These are phyloP conservation scores for Corvus cornix DNA, from an alignment of 2,113 vertebrate species.

Conservation along the genomic window DNA sequence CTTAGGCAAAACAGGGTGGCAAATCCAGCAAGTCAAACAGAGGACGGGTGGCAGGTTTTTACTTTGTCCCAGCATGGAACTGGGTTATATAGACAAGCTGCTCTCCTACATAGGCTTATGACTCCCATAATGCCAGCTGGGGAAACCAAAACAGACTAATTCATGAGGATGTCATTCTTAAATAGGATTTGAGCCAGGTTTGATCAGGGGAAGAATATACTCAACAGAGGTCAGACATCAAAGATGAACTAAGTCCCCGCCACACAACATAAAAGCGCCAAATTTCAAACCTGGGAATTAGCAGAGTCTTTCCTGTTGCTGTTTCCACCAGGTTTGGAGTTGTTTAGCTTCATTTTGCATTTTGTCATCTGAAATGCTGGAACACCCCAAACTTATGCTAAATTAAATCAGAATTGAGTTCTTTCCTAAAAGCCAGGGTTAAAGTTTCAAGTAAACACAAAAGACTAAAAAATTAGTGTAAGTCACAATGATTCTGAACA, in stretches of 20 bases:
- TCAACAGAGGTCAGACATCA: constrained; percentile 40
- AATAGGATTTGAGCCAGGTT: constrained; percentile 86
- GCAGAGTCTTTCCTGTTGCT: not conserved
- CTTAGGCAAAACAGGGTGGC: constrained; percentile 59
- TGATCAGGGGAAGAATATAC: constrained; percentile 24
- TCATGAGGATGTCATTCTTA: constrained; percentile 81
- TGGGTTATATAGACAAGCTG: constrained; percentile 80
- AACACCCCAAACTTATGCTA: not conserved
- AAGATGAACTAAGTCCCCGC: not conserved
- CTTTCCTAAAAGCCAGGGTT: not conserved
- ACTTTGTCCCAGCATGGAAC: not conserved
- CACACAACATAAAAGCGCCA: not conserved
- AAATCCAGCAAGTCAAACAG: constrained; percentile 56
- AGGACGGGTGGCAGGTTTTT: not conserved
- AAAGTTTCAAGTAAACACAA: not conserved
- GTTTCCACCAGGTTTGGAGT: not conserved
- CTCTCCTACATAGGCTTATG: constrained; percentile 71
- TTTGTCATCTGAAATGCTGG: not conserved
- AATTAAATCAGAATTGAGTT: not conserved
- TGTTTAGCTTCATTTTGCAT: not conserved
- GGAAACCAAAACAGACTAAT: constrained; percentile 82
- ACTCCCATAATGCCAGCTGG: constrained; percentile 76
- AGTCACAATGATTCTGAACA: not conserved
- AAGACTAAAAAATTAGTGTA: not conserved
- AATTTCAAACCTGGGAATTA: not conserved